Evolutionary conservation across 37 sponge, comb jelly and placozoan genomes (phyloP), one percentile per base, ranked within the genome.

Genomic region (Geodia barretti): DNA sequence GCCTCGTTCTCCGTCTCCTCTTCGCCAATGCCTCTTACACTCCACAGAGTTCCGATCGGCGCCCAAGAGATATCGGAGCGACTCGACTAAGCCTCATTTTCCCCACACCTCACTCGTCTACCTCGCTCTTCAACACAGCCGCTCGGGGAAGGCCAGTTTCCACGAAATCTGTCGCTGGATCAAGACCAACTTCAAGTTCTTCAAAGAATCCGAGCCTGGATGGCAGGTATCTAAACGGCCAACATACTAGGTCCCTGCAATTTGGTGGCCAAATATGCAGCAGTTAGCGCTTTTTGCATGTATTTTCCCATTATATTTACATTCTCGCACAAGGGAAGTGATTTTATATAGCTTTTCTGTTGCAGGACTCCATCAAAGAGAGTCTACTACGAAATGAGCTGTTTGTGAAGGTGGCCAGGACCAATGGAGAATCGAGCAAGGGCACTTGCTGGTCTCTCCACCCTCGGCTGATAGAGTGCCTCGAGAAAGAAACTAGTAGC

Each of bases 151-250:
- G 61, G 75, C 83, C 43, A 87, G 86, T 8, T 77, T 97, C 38
- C 73, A 79, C 71, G 94, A 89, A 7, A 92, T 97, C 21, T 97
- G 90, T 69, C 77, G 78, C 5, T 97, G 98, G 98, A 94, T 97
- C 39, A 97, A 77, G 84, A 88, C 69, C 17, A 91, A 92, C 64
- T 97, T 97, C 65, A 89, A 79, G 41, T 97, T 90, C 72, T 97
- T 89, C 78, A 69, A 83, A 41, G 39, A 61, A 34, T 91, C 91
- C 26, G 98, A 94, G 31, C 62, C 82, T 30, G 79, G 88, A 41
- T 97, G 98, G 98, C 93, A 97, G 93, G 95, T 94, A 70, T 62
- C 65, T 39, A 4, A 59, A 21, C 19, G 19, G 19, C 20, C 20
- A 59, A 21, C 4, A 4, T 35, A 35, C 8, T 30, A 28, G 41